Percentiles rank a stretch among this genome's conserved stretches.
These are phyloP conservation scores for Parochlus steinenii DNA, from an alignment of 2,888 invertebrate species.

Conservation along the genomic window DNA sequence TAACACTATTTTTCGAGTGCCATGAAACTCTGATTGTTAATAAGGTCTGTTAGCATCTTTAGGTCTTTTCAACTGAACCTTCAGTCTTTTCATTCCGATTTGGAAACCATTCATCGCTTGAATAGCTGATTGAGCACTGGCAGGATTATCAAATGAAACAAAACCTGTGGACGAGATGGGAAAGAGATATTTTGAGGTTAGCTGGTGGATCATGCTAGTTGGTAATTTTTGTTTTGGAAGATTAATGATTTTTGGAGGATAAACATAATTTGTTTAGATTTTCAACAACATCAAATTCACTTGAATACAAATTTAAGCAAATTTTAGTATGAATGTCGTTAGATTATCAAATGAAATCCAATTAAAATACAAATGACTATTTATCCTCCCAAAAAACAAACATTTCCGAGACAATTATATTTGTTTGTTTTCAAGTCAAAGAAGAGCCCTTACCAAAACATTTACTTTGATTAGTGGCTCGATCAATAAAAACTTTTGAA, in stretches of 20 bases:
- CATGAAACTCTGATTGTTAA: slow-evolving; percentile 41
- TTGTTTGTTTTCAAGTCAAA: no score
- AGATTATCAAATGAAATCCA: no score
- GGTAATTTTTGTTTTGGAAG: background rate
- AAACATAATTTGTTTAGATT: no score
- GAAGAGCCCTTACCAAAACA: slow-evolving; percentile 99
- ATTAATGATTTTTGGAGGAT: background rate
- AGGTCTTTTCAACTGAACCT: slow-evolving; percentile 98
- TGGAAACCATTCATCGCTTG: slow-evolving; percentile 99
- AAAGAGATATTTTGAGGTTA: background rate
- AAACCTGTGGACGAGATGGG: slow-evolving; percentile 53
- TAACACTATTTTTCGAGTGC: slow-evolving; percentile 12
- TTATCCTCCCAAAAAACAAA: no score
- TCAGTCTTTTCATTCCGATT: slow-evolving; percentile 99
- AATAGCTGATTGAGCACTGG: slow-evolving; percentile 95
- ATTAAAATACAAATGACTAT: no score
- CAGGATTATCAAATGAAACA: slow-evolving; percentile 98
- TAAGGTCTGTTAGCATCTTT: slow-evolving; percentile 97
- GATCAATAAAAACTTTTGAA: slow-evolving; percentile 99
- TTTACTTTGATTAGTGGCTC: slow-evolving; percentile 99
- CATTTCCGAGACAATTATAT: no score
- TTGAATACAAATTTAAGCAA: no score
- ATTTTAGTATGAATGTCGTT: no score
- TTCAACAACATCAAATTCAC: no score
- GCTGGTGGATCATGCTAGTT: background rate